Base-by-base conservation (phyloP, 2,888 invertebrate genomes). In the Microdon myrmicae region DNA sequence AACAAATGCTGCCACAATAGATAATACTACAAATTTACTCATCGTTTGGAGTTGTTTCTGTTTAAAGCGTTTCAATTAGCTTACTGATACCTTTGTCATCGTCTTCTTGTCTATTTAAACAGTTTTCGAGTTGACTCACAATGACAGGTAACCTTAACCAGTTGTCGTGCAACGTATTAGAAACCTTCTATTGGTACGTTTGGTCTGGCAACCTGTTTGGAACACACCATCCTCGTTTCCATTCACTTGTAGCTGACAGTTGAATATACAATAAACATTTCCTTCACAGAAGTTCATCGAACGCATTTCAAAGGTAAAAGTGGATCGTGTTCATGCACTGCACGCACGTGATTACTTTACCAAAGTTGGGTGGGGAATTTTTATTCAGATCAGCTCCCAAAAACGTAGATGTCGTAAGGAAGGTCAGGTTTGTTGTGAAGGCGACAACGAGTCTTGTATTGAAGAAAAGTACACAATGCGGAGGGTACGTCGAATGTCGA, bases 361-460 rank as follows among this genome's bases (percentile, higher is more conserved):
- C n/a, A n/a, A n/a, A n/a, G n/a, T n/a, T n/a, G n/a, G n/a, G n/a
- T n/a, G n/a, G n/a, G n/a, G n/a, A n/a, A n/a, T n/a, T n/a, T n/a
- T n/a, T n/a, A n/a, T n/a, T n/a, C n/a, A n/a, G n/a, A n/a, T n/a
- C n/a, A n/a, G n/a, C n/a, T n/a, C n/a, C n/a, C n/a, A n/a, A n/a
- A n/a, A n/a, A n/a, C n/a, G n/a, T n/a, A n/a, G n/a, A n/a, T n/a
- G n/a, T n/a, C n/a, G n/a, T 55, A 16, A 32, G 43, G 29, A 44
- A 60, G 60, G 60, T 60, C 55, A 55, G 43, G 31, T 55, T 38
- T 48, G n/a, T n/a, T n/a, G n/a, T n/a, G n/a, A n/a, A n/a, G n/a
- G n/a, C n/a, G n/a, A n/a, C n/a, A n/a, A n/a, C n/a, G n/a, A n/a
- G n/a, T n/a, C n/a, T n/a, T n/a, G n/a, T n/a, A n/a, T n/a, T n/a